A percentile compares a stretch with the other conserved stretches of the same genome.
phyloP scores from a whole-genome alignment of 1,140 invertebrate genomes.

The Pteromalus puparum region DNA sequence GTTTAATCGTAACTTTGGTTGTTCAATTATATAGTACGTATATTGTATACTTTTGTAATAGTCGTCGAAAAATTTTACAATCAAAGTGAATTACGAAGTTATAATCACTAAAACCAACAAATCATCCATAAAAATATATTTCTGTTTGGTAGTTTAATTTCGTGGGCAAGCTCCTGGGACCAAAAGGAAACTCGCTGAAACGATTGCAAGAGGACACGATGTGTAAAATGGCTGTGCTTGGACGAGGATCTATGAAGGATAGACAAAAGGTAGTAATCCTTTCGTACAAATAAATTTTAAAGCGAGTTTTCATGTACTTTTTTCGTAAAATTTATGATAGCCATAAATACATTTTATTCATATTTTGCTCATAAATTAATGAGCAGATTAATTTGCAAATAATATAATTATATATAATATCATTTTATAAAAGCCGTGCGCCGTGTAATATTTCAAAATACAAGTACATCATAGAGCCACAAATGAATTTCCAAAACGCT shows the following conservation, averaged over 20 bases:
- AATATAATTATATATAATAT: no score
- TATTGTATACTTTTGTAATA: no score
- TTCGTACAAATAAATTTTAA: not conserved
- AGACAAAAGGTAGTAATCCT: slow-evolving; percentile 86
- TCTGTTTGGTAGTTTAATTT: slow-evolving; percentile 87
- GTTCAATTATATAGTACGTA: no score
- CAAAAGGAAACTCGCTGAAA: slow-evolving; percentile 94
- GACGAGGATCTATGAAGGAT: slow-evolving; percentile 95
- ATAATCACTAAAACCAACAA: no score
- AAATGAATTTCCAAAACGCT: not conserved
- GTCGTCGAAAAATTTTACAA: no score
- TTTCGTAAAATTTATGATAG: no score
- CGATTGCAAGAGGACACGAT: slow-evolving; percentile 94
- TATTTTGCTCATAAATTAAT: no score
- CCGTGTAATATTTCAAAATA: not conserved
- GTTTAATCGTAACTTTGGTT: no score
- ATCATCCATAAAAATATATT: not conserved
- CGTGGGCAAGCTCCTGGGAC: slow-evolving; percentile 94
- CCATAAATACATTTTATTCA: no score
- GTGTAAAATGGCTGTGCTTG: slow-evolving; percentile 96
- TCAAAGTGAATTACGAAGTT: no score
- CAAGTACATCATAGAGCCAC: not conserved
- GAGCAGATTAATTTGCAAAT: no score
- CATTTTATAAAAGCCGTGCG: not conserved
- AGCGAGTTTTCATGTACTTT: no score